A percentile compares a stretch with the other conserved stretches of the same genome.
These are phyloP conservation scores for Chaetodon trifascialis DNA, from an alignment of 2,113 vertebrate species.

Conservation along the genomic window DNA sequence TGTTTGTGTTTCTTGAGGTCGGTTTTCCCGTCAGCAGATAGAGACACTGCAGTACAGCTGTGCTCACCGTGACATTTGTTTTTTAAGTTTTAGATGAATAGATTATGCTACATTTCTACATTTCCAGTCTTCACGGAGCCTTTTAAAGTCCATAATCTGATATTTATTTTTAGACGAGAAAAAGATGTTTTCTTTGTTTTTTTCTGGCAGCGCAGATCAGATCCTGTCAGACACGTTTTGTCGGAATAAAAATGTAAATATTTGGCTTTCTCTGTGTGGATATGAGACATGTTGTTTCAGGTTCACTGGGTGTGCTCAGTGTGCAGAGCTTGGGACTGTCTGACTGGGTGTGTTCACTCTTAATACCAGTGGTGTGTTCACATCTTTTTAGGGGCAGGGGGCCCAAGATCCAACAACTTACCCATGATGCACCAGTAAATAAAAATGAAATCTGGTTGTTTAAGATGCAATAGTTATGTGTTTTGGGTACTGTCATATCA, in stretches of 20 bases:
- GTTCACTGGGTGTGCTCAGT: not conserved
- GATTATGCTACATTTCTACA: not conserved
- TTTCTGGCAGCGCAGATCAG: not conserved
- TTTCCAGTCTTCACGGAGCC: not conserved
- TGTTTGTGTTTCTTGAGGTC: not conserved
- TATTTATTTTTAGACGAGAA: not conserved
- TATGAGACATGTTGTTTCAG: not conserved
- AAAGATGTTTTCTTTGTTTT: not conserved
- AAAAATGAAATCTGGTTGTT: not conserved
- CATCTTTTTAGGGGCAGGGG: not conserved
- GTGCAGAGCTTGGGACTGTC: not conserved
- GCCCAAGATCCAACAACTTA: not conserved
- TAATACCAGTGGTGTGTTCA: not conserved
- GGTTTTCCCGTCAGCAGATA: not conserved
- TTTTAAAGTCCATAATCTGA: not conserved
- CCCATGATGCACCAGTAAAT: not conserved
- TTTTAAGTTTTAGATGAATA: not conserved
- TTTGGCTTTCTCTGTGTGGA: not conserved
- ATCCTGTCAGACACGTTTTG: not conserved
- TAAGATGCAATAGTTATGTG: not conserved
- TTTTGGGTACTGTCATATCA: not conserved
- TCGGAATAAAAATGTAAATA: not conserved
- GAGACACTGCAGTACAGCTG: not conserved
- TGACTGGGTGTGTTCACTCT: slow-evolving; percentile 41
- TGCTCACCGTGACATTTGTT: not conserved